Evolutionary conservation across 2,888 invertebrate species (phyloP).

Genomic region (Ptycholaimellus sp.): DNA sequence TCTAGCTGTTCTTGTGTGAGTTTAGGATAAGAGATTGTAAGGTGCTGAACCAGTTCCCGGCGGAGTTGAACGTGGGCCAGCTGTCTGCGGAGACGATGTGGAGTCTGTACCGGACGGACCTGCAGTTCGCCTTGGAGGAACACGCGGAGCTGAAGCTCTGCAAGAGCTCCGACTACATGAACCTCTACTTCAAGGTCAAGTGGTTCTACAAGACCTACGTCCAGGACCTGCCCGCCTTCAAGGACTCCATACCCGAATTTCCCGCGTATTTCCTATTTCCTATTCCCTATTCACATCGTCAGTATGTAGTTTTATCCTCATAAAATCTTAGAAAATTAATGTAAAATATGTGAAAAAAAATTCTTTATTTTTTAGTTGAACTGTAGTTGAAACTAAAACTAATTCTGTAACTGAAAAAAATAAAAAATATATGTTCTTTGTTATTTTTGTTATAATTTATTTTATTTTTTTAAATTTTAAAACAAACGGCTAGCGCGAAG

Average conservation of each 20-base stretch:
- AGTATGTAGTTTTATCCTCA: too few species aligned
- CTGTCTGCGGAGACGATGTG: slow-evolving; percentile 92
- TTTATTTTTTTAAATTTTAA: too few species aligned
- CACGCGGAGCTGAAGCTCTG: slow-evolving; percentile 83
- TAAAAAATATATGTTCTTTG: background rate
- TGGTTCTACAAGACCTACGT: slow-evolving; percentile 95
- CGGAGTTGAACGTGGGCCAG: slow-evolving; percentile 92
- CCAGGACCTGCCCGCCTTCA: slow-evolving; percentile 83
- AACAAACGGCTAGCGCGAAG: too few species aligned
- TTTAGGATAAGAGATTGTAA: too few species aligned
- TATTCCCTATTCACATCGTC: too few species aligned
- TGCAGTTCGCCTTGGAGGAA: slow-evolving; percentile 91
- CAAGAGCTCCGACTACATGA: slow-evolving; percentile 98
- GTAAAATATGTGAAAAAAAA: too few species aligned
- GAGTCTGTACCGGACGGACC: slow-evolving; percentile 64
- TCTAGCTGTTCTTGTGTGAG: too few species aligned
- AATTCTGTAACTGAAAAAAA: background rate
- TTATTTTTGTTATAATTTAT: too few species aligned
- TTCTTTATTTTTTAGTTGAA: too few species aligned
- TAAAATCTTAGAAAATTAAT: too few species aligned
- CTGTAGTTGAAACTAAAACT: slow-evolving; percentile 1
- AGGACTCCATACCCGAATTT: slow-evolving; percentile 88
- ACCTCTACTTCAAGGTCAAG: slow-evolving; percentile 95
- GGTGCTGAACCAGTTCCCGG: slow-evolving; percentile 62
- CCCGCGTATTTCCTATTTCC: slow-evolving; percentile 40